Evolutionary conservation across 2,797 vertebrate genomes (phyloP), one percentile per base, ranked within the genome.

Genomic region (Mastacembelus armatus): DNA sequence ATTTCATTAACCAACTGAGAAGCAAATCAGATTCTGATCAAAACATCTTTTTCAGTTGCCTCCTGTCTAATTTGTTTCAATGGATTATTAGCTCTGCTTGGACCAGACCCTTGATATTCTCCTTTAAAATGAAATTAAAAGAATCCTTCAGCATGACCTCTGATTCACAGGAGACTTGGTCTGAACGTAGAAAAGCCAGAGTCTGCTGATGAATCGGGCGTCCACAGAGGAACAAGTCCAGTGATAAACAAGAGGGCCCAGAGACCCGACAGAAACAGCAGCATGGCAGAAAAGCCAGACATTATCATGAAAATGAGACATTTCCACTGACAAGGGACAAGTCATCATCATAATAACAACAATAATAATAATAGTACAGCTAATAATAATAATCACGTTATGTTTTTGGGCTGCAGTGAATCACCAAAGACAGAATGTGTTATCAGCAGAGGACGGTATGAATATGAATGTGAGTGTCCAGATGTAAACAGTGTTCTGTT

Each of bases 291-390:
- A 14, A 7, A 10, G 19, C n/a, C 7, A 0, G 16, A 5, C 30
- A 56, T 79, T 64, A 55, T 33, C 50, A 69, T 66, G 51, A 56
- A 71, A 69, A 81, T 51, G 21, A 70, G 27, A 63, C 49, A 56
- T 64, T 69, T 58, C 19, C 45, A 50, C 30, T 7, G 43, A 50
- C 52, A 12, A 16, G 24, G 11, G 21, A 45, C n/a, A 48, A 22
- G 3, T 24, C 56, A 24, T 26, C 24, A 5, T 4, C 22, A 61
- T 67, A 35, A 38, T 30, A 56, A 52, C 51, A 42, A 58, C 10
- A 57, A 51, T 24, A 44, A 1, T 14, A 36, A 52, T 75, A 66
- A 69, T 49, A 66, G 58, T 29, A 27, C 9, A 19, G 1, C 5
- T 29, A 38, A 60, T 78, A 42, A 49, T 35, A 51, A 62, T 58